A percentile compares a stretch with the other conserved stretches of the same genome.
These are phyloP conservation scores for Acrobeloides nanus DNA, from an alignment of 2,888 invertebrate species.

Conservation along the genomic window DNA sequence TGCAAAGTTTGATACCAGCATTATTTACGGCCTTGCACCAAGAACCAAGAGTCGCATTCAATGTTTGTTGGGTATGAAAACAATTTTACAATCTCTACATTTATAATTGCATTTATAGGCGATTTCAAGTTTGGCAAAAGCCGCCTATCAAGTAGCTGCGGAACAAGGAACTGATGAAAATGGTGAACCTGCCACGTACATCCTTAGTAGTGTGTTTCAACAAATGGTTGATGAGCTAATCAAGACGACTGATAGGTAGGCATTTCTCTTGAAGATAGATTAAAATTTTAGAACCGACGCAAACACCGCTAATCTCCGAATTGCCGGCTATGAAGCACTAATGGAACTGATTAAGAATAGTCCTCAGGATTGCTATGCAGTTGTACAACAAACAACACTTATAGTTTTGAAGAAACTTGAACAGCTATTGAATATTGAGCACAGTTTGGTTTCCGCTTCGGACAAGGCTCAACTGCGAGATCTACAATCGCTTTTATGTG, in stretches of 20 bases:
- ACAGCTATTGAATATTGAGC: constrained; percentile 86
- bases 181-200: constrained; percentile 73
- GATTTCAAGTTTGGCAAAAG: constrained; percentile 88
- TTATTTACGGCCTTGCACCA: constrained; percentile 70
- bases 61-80: constrained; percentile 82
- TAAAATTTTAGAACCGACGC: constrained; percentile 68
- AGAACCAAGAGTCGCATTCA: constrained; percentile 90
- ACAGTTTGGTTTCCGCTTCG: constrained; percentile 15
- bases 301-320: constrained; percentile 76
- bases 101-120: constrained; percentile 57
- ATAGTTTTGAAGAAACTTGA: constrained; percentile 86
- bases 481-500: constrained; percentile 87
- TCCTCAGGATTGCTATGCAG: constrained; percentile 80
- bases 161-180: constrained; percentile 58
- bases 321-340: constrained; percentile 94
- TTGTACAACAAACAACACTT: constrained; percentile 91
- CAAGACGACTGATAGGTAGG: constrained; percentile 75
- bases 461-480: constrained; percentile 64
- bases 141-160: constrained; percentile 79
- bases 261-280: neutral
- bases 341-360: constrained; percentile 99
- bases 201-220: constrained; percentile 85
- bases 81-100: neutral
- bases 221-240: constrained; percentile 81
- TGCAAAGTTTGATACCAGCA: constrained; percentile 59